Evolutionary conservation across 2,888 invertebrate species (phyloP).

Genomic region (Erebia aethiops): DNA sequence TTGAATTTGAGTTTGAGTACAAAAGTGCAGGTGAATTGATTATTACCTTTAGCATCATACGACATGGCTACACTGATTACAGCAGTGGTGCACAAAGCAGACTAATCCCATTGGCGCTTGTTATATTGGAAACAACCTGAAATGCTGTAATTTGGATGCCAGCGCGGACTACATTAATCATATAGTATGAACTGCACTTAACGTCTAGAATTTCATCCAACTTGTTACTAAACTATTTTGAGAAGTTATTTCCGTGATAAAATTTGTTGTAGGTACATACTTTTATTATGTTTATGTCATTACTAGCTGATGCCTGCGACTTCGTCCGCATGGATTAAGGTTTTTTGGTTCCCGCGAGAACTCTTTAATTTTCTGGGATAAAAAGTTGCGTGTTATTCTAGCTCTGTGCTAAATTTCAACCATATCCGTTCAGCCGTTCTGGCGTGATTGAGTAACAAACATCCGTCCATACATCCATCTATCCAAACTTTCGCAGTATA

Average conservation of each 20-base stretch:
- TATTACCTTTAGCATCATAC: slow-evolving; percentile 4
- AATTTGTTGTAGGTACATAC: background rate
- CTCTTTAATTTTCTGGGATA: too few species aligned
- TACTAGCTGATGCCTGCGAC: too few species aligned
- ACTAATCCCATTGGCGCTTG: slow-evolving; percentile 7
- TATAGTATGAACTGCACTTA: slow-evolving; percentile 28
- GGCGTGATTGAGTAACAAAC: too few species aligned
- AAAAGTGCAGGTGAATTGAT: background rate
- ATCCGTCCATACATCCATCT: too few species aligned
- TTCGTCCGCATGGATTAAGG: too few species aligned
- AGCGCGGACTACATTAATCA: slow-evolving; percentile 44
- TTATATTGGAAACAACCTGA: slow-evolving; percentile 57
- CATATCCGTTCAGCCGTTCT: too few species aligned
- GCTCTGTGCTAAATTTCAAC: too few species aligned
- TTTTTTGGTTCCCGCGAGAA: too few species aligned
- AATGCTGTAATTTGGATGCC: slow-evolving; percentile 65
- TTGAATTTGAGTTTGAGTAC: too few species aligned
- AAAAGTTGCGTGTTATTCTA: too few species aligned
- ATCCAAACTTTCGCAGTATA: too few species aligned
- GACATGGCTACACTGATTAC: slow-evolving; percentile 13
- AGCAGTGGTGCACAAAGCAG: slow-evolving; percentile 15
- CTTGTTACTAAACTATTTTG: slow-evolving; percentile 25
- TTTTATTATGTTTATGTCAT: too few species aligned
- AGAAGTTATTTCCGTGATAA: slow-evolving; percentile 12
- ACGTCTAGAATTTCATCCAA: slow-evolving; percentile 18